Percentiles rank a stretch among this genome's conserved stretches.
phyloP scores from a whole-genome alignment of 2,113 vertebrate species.

The Oxyruncus cristatus region DNA sequence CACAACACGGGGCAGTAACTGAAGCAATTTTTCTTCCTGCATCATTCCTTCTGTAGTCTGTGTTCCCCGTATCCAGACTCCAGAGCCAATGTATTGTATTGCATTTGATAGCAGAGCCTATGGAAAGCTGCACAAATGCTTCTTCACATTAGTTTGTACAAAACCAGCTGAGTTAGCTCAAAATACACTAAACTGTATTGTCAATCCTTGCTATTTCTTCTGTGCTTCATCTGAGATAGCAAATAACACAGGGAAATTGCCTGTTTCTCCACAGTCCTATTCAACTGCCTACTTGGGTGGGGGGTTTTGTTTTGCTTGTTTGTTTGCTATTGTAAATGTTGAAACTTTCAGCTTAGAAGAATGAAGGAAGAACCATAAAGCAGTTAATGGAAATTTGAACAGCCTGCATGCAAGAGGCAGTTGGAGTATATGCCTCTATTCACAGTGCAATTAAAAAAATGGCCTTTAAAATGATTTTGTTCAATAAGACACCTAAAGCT shows the following conservation, averaged over 20 bases:
- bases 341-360: neutral
- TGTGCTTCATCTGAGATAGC: neutral
- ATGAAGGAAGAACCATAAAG: neutral
- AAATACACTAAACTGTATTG: neutral
- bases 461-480: neutral
- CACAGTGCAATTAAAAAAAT: neutral
- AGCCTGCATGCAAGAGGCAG: neutral
- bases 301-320: neutral
- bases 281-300: neutral
- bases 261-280: neutral
- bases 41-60: neutral
- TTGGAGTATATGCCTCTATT: neutral
- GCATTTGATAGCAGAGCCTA: neutral
- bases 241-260: neutral
- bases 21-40: neutral
- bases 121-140: neutral
- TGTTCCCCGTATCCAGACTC: neutral
- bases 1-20: neutral
- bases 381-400: neutral
- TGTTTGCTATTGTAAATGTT: neutral
- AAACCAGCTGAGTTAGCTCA: neutral
- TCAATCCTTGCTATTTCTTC: neutral
- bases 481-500: slow-evolving; percentile 23
- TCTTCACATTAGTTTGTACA: neutral
- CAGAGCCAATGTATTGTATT: neutral